Conservation (phyloP, 2,888 invertebrate genomes). For the Cheilosia soror region DNA sequence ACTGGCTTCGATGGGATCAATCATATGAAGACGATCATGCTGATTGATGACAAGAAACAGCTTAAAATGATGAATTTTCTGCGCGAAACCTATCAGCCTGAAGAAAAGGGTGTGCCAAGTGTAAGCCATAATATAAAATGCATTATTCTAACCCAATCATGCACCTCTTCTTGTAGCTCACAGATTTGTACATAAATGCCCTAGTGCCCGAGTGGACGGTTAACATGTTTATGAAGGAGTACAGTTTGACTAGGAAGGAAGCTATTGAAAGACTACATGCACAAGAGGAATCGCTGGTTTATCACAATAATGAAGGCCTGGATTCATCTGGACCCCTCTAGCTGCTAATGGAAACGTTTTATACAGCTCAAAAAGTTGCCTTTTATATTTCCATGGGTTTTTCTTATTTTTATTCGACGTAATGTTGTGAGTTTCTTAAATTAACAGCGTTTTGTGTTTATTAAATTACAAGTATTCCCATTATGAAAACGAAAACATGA, state of each 20-base stretch:
- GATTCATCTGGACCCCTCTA: conserved; percentile 26
- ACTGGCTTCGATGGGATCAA: conserved; percentile 72
- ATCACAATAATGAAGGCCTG: conserved; percentile 55
- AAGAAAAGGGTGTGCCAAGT: conserved; percentile 61
- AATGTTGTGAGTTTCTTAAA: conserved; percentile 57
- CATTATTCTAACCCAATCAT: neutral
- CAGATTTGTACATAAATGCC: conserved; percentile 79
- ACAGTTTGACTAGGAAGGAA: conserved; percentile 76
- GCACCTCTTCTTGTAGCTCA: conserved; percentile 74
- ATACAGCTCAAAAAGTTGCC: neutral
- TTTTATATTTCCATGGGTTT: neutral
- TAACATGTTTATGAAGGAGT: conserved; percentile 80
- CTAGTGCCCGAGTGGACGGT: conserved; percentile 81
- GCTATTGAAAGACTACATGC: conserved; percentile 79
- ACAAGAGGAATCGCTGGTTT: conserved; percentile 78
- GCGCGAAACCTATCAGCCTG: conserved; percentile 64
- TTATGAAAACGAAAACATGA: conserved; percentile 54
- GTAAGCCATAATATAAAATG: conserved; percentile 31
- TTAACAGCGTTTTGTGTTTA: conserved; percentile 48
- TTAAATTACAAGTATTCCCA: conserved; percentile 29
- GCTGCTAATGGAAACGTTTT: neutral
- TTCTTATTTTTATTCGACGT: conserved; percentile 49
- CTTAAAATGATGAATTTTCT: conserved; percentile 77
- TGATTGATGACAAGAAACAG: conserved; percentile 76
- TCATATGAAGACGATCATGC: conserved; percentile 77